A percentile compares a stretch with the other conserved stretches of the same genome.
Evolutionary conservation across 2,797 vertebrate species (phyloP).

Genomic region (Chaetodon trifasciatus): DNA sequence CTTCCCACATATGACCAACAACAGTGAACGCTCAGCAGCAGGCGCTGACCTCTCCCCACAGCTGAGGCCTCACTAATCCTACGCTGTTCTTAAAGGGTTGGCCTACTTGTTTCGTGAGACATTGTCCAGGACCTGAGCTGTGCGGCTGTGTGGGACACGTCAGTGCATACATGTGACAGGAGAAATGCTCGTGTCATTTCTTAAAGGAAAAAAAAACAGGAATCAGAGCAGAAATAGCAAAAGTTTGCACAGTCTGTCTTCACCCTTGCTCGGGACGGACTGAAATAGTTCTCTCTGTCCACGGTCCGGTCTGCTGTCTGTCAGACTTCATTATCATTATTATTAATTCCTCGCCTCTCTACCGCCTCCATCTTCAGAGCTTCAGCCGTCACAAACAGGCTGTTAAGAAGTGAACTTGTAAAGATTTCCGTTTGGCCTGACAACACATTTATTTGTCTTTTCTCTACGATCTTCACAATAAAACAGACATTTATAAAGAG

Average conservation of each 20-base stretch:
- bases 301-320: neutral
- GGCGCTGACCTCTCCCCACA: neutral
- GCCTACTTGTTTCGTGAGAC: constrained; percentile 22
- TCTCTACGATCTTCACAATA: neutral
- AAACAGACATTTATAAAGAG: no score
- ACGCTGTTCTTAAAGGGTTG: constrained; percentile 23
- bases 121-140: constrained; percentile 25
- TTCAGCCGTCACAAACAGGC: neutral
- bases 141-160: neutral
- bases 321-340: neutral
- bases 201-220: neutral
- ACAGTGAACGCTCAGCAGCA: neutral
- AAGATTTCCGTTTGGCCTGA: neutral
- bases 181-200: neutral
- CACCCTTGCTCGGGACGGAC: neutral
- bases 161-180: constrained; percentile 20
- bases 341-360: neutral
- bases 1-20: no score
- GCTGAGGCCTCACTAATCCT: constrained; percentile 36
- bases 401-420: neutral
- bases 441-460: neutral
- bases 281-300: neutral
- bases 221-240: constrained; percentile 43
- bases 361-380: neutral
- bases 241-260: neutral